Conservation (phyloP, 2,888 invertebrate species). For the Augiades crinisus region DNA sequence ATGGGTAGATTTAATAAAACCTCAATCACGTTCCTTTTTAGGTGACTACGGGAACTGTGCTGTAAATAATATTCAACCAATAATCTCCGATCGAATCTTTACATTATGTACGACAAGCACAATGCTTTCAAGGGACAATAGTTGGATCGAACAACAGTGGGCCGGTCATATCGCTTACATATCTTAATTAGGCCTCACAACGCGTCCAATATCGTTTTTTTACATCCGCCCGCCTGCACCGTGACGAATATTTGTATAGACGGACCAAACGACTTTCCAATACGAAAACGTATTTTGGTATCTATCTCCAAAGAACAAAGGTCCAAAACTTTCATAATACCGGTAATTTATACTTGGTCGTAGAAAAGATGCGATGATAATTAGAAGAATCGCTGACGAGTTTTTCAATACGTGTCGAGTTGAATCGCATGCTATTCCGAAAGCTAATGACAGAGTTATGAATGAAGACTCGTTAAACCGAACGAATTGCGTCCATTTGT, state of each 20-base stretch:
- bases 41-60: slow-evolving; percentile 12
- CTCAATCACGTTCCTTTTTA: slow-evolving; percentile 21
- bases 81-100: slow-evolving; percentile 31
- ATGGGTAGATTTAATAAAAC: slow-evolving; percentile 11
- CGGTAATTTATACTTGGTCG: slow-evolving; percentile 28
- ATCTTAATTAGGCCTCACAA: slow-evolving; percentile 81
- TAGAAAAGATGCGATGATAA: slow-evolving; percentile 45
- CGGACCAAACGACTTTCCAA: slow-evolving; percentile 17
- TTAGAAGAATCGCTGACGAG: slow-evolving; percentile 54
- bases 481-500: slow-evolving; percentile 26
- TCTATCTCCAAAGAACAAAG: slow-evolving; percentile 12
- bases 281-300: slow-evolving; percentile 1
- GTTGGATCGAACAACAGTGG: slow-evolving; percentile 63
- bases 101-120: slow-evolving; percentile 34
- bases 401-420: slow-evolving; percentile 30
- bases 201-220: slow-evolving; percentile 61
- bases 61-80: slow-evolving; percentile 26
- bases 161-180: slow-evolving; percentile 71
- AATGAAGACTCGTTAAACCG: slow-evolving; percentile 41
- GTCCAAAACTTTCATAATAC: background rate
- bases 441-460: slow-evolving; percentile 36
- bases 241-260: slow-evolving; percentile 63
- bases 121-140: slow-evolving; percentile 55
- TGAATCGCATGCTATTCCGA: slow-evolving; percentile 35
- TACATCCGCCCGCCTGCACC: slow-evolving; percentile 52